These are phyloP conservation scores for Laticauda laticaudata DNA, from an alignment of 2,113 vertebrate genomes.

Conservation along the genomic window DNA sequence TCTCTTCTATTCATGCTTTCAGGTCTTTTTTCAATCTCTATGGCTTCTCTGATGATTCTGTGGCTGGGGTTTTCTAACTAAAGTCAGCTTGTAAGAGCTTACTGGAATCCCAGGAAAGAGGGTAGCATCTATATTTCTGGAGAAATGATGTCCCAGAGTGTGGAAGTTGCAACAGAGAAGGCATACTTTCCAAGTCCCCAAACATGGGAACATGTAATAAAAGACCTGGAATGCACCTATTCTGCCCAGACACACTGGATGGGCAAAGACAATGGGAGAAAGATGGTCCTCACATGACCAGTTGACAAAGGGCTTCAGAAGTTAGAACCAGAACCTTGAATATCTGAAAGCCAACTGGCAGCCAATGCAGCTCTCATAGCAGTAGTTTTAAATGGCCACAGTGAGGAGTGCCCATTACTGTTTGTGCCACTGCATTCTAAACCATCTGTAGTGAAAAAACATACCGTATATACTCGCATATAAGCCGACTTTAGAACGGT, in stretches of 20 bases:
- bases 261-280: background rate
- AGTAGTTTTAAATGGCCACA: background rate
- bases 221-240: background rate
- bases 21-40: too few relatives aligned
- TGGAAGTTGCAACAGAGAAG: background rate
- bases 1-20: too few relatives aligned
- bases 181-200: background rate
- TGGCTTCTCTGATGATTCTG: too few relatives aligned
- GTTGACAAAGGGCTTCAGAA: background rate
- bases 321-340: background rate
- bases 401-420: background rate
- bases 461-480: too few relatives aligned
- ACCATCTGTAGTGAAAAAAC: background rate
- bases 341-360: background rate
- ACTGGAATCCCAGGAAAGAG: background rate
- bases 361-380: background rate
- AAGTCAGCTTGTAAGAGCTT: background rate
- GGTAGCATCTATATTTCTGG: background rate
- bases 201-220: background rate
- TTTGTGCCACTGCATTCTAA: background rate
- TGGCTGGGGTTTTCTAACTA: too few relatives aligned
- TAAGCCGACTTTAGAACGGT: too few relatives aligned
- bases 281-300: background rate
- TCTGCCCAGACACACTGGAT: background rate
- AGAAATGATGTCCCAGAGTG: background rate